A percentile compares a stretch with the other conserved stretches of the same genome.
These are phyloP conservation scores for Tragelaphus imberbis DNA, from an alignment of 2,113 vertebrate species.

Conservation along the genomic window DNA sequence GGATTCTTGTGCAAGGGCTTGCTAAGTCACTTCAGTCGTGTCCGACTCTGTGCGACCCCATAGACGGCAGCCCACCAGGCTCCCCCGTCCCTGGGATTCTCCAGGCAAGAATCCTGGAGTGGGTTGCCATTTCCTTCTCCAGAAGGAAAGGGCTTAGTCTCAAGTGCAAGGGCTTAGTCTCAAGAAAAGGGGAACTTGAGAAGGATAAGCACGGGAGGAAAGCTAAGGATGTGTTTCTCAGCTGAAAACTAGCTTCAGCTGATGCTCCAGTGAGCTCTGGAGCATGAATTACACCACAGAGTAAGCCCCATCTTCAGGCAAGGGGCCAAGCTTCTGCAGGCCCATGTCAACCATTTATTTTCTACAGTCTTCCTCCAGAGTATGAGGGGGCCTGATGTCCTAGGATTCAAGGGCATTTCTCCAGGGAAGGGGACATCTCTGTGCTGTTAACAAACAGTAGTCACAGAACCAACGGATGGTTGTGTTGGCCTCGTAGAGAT, in stretches of 20 bases:
- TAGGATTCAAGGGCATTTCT: neutral
- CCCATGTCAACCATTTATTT: neutral
- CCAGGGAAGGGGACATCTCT: neutral
- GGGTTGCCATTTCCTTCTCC: no score
- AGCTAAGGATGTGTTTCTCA: neutral
- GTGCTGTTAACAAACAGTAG: neutral
- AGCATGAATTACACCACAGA: neutral
- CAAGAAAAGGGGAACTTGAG: neutral
- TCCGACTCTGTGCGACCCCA: no score
- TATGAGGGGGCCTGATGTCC: neutral
- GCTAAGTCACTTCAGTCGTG: no score
- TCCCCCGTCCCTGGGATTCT: no score
- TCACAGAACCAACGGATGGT: neutral
- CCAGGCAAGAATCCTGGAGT: no score
- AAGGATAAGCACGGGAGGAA: neutral
- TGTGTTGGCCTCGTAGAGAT: neutral
- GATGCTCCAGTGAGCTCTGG: fast-evolving
- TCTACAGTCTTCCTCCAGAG: neutral
- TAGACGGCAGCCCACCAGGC: no score
- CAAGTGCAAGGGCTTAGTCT: neutral
- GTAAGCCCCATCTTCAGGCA: neutral
- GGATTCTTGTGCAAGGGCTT: neutral
- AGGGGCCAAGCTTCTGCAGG: neutral
- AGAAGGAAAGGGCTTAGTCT: no score
- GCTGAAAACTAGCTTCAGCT: neutral